Evolutionary conservation across 2,113 vertebrate genomes (phyloP), one percentile per base, ranked within the genome.

Genomic region (Ptilonorhynchus violaceus): DNA sequence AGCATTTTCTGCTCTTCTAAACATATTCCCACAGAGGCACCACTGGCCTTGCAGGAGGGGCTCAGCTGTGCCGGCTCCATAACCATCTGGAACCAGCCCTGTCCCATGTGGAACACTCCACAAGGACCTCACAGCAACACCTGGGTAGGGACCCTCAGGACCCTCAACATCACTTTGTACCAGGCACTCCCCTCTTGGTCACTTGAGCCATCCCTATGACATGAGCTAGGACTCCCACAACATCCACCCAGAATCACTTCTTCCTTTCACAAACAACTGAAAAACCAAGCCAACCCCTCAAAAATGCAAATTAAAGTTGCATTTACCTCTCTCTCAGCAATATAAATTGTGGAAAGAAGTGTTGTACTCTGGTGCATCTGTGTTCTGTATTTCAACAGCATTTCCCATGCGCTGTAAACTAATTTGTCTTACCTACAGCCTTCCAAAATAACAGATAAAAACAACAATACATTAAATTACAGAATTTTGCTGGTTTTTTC

Each of bases 11-110:
- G 58, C 21, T 44, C 21, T 27, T 28, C 47, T 24, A 24, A 64
- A 20, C 9, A 42, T 0, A 1, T 16, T 60, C 28, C 69, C 70
- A 42, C 66, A 33, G 39, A 73, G 20, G 30, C 8, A 37, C 15
- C 22, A 5, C 6, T 20, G 49, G 4, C 37, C 3, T 2, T 1
- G 1, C 41, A 21, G 46, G 37, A 20, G 0, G 2, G 10, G 24
- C 27, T n/a, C 31, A n/a, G 46, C 63, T 21, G 24, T 15, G 33
- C 8, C 5, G 41, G 20, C 30, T 30, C 7, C 25, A n/a, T 52
- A 78, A 21, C 17, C 1, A 0, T 7, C 24, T 22, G 28, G 47
- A 76, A 58, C 24, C 6, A 1, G 21, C 18, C 1, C 70, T 53
- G 46, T 27, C 12, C 55, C 63, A 47, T 10, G 13, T 1, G 21